Evolutionary conservation across 2,113 vertebrate species (phyloP), one percentile per base, ranked within the genome.

Genomic region (Antidorcas marsupialis): DNA sequence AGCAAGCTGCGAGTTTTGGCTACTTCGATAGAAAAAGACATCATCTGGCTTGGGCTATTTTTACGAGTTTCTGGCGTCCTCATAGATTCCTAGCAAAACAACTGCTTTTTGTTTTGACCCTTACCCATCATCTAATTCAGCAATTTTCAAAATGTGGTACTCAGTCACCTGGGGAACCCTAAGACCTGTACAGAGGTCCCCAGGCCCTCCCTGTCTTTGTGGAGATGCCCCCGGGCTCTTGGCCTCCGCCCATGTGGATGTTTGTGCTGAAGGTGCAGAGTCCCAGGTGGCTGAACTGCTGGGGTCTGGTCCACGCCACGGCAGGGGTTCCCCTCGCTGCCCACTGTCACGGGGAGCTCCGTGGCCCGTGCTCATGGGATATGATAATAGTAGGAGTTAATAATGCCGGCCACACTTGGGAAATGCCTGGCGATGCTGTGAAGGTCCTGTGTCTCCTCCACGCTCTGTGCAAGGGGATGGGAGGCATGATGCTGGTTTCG

Each of bases 291-390:
- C 57, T 10, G 27, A 78, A 6, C 17, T 6, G 28, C 21, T 17
- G 36, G 45, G 14, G 30, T 5, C n/a, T 45, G 50, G 71, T 16
- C 76, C 62, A 36, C 3, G 30, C 17, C 39, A 27, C 7, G 5
- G 71, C 33, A 7, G 52, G 2, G 30, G n/a, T 28, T 30, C 13
- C 17, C 3, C 11, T 13, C 14, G 0, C 7, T 2, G 2, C 6
- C 14, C 8, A 15, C 9, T 0, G 5, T 74, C 45, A 4, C 0
- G 0, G 8, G 36, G 10, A 0, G 4, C 7, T 6, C n/a, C 21
- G 2, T 4, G 1, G 27, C 15, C 28, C 0, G 1, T 27, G 74
- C 16, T n/a, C n/a, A 7, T 3, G 27, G 53, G 53, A 43, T 19
- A 12, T 2, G 17, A 27, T 28, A 1, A 19, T 1, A 10, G 36